These are phyloP conservation scores for Cichlasoma orientale DNA, from an alignment of 2,797 vertebrate genomes.

Conservation along the genomic window DNA sequence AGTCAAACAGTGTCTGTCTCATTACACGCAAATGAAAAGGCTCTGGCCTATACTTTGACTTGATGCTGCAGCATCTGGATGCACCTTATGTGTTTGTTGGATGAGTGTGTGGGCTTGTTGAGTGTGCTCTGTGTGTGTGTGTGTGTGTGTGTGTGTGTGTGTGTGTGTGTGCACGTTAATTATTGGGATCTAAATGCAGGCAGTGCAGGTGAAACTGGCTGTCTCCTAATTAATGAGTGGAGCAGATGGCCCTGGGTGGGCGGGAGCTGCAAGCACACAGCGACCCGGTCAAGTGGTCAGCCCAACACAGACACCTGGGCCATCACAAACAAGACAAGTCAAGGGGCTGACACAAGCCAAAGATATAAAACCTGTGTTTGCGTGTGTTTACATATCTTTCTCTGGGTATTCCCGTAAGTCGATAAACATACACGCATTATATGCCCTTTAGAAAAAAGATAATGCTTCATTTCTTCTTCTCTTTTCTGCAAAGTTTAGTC, in stretches of 20 bases:
- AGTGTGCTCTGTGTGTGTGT: slow-evolving; percentile 17
- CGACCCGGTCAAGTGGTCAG: slow-evolving; percentile 74
- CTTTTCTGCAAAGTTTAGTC: background rate
- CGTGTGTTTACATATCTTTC: slow-evolving; percentile 16
- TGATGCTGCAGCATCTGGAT: slow-evolving; percentile 14
- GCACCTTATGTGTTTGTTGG: slow-evolving; percentile 33
- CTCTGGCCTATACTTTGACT: background rate
- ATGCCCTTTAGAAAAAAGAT: background rate
- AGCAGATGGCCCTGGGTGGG: slow-evolving; percentile 85
- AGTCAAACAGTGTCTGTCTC: slow-evolving; percentile 9
- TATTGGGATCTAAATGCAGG: slow-evolving; percentile 83
- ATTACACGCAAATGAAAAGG: background rate
- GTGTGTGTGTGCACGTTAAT: slow-evolving; percentile 70
- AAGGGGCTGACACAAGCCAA: slow-evolving; percentile 48
- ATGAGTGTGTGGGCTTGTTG: slow-evolving; percentile 52
- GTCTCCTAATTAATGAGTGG: slow-evolving; percentile 83
- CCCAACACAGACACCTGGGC: slow-evolving; percentile 76
- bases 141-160: no score
- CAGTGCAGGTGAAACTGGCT: slow-evolving; percentile 85
- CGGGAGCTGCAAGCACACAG: slow-evolving; percentile 70
- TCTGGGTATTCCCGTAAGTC: slow-evolving; percentile 11
- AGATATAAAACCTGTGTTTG: slow-evolving; percentile 27
- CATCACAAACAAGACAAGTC: slow-evolving; percentile 58
- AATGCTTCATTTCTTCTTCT: background rate
- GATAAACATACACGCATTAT: background rate